phyloP scores from a whole-genome alignment of 2,888 invertebrate species.

The Crematogaster levior region DNA sequence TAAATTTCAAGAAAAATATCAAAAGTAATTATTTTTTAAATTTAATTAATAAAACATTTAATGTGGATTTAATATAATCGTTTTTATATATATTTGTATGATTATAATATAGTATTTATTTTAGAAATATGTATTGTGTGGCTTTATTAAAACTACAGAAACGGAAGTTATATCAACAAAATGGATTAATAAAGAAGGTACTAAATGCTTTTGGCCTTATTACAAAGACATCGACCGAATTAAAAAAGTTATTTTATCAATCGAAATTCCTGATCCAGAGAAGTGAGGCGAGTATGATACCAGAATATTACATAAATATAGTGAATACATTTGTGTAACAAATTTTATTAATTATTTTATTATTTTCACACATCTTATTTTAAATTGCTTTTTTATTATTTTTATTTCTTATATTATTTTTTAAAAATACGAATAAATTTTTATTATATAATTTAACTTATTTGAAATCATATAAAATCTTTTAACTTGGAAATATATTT shows the following conservation, averaged over 20 bases:
- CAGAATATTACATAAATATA: not conserved
- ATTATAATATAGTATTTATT: not conserved
- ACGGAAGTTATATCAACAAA: not conserved
- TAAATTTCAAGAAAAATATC: not conserved
- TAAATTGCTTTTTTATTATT: too few relatives aligned
- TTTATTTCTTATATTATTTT: too few relatives aligned
- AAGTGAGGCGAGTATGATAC: not conserved
- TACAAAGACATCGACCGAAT: not conserved
- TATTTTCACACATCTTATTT: too few relatives aligned
- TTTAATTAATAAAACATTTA: constrained; percentile 1
- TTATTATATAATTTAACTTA: too few relatives aligned
- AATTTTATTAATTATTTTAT: too few relatives aligned
- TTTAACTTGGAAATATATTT: too few relatives aligned
- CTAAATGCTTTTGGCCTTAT: not conserved
- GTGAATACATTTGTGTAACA: not conserved
- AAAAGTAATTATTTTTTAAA: not conserved
- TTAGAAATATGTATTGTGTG: constrained; percentile 1
- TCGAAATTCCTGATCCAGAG: not conserved
- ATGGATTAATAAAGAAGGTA: not conserved
- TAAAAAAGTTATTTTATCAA: not conserved
- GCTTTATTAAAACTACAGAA: not conserved
- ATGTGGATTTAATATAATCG: not conserved
- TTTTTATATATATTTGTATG: too few relatives aligned
- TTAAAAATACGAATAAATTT: too few relatives aligned
- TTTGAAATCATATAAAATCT: too few relatives aligned